Evolutionary conservation across 2,113 vertebrate genomes (phyloP), one percentile per base, ranked within the genome.

Genomic region (Scomber japonicus): DNA sequence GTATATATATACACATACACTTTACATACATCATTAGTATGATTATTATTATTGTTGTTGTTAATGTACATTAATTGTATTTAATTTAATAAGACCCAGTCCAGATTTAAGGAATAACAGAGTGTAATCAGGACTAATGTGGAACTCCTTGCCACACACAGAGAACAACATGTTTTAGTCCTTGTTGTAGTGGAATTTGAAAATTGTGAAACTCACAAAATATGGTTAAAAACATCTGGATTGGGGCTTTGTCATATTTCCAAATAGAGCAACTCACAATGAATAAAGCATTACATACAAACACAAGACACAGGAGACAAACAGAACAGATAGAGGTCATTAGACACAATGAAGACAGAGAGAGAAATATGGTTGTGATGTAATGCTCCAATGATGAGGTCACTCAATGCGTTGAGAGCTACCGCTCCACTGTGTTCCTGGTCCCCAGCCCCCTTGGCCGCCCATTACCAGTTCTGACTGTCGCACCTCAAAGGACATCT

Each of bases 401-500:
- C 93, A 95, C 91, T 94, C 93, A 77, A 81, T 91, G 93, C 91
- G 82, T 87, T 27, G 88, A 93, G 91, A 92, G 93, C 93, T 94
- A 94, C 92, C 90, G 88, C 94, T 95, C 90, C 83, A 71, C 35
- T 94, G 94, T 94, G 93, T 94, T 92, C 95, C 94, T 92, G 88
- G 89, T 93, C 85, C 93, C 95, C n/a, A 87, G 90, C 88, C 95
- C 94, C 93, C 35, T 27, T 87, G 81, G 94, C 65, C 84, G 90
- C 94, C 94, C 94, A 93, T 93, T 95, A 95, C 95, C 94, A 94
- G 93, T 91, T 95, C 94, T 90, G 93, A 90, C 92, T 92, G 89
- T 92, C 94, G 93, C 95, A 97, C 97, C 96, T 98, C 97, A 94
- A 98, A 98, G 65, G 96, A 89, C 86, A 95, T 95, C 88, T 98